Conservation (phyloP, 2,797 vertebrate genomes). For the Platalea minor region DNA sequence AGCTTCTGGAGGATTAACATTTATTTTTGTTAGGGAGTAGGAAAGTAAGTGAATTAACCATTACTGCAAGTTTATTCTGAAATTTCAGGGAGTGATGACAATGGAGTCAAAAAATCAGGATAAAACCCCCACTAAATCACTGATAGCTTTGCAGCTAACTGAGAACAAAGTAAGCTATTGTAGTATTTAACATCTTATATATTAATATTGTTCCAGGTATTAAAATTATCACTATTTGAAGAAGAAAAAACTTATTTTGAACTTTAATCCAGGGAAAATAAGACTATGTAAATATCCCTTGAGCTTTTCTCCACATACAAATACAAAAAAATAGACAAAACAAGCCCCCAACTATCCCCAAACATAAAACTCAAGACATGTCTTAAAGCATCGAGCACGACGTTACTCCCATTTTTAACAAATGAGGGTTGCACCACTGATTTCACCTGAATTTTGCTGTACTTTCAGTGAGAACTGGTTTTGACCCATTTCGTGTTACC, state of each 20-base stretch:
- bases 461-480: not conserved
- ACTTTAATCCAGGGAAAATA: not conserved
- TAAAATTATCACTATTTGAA: not conserved
- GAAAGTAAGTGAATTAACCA: not conserved
- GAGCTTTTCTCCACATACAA: not conserved
- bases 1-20: slow-evolving; percentile 29
- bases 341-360: not conserved
- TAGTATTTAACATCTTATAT: not conserved
- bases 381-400: not conserved
- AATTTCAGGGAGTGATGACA: not conserved
- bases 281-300: not conserved
- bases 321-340: not conserved
- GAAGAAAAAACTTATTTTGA: not conserved
- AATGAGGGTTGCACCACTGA: not conserved
- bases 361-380: not conserved
- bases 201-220: not conserved
- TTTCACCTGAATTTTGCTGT: not conserved
- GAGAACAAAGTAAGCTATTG: not conserved
- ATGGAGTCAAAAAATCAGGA: not conserved
- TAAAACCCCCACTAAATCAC: not conserved
- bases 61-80: not conserved
- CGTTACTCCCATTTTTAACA: not conserved
- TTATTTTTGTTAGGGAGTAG: not conserved
- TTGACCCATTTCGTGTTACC: not conserved
- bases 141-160: not conserved